Conservation (phyloP, 2,888 invertebrate genomes). For the Leptogaster cylindrica region DNA sequence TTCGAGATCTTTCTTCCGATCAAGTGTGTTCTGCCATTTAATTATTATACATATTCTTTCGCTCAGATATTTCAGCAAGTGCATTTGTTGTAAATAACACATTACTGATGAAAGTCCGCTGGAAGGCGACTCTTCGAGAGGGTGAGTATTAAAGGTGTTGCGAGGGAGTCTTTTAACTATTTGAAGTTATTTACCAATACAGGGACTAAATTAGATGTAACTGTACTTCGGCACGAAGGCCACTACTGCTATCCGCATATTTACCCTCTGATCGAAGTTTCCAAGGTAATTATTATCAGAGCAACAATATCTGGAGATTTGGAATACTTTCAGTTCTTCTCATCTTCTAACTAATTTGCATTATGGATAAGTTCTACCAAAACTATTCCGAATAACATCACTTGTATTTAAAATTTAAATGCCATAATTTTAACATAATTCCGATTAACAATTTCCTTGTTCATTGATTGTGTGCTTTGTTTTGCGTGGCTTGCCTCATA, state of each 20-base stretch:
- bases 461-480: not conserved
- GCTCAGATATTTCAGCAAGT: not conserved
- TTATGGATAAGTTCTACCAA: too few relatives aligned
- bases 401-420: too few relatives aligned
- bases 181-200: not conserved
- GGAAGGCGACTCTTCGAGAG: not conserved
- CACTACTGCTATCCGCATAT: too few relatives aligned
- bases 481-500: not conserved
- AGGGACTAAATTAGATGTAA: slow-evolving; percentile 4
- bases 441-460: not conserved
- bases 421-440: not conserved
- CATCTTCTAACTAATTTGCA: too few relatives aligned
- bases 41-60: too few relatives aligned
- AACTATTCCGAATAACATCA: too few relatives aligned
- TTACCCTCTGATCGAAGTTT: too few relatives aligned
- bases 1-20: too few relatives aligned
- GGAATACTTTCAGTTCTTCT: not conserved
- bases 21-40: too few relatives aligned
- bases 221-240: not conserved
- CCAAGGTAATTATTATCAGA: not conserved
- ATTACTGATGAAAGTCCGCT: not conserved
- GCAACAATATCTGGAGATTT: not conserved
- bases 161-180: not conserved
- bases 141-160: not conserved
- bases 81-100: not conserved